phyloP scores from a whole-genome alignment of 2,113 vertebrate genomes.

The Orthonyx spaldingii region DNA sequence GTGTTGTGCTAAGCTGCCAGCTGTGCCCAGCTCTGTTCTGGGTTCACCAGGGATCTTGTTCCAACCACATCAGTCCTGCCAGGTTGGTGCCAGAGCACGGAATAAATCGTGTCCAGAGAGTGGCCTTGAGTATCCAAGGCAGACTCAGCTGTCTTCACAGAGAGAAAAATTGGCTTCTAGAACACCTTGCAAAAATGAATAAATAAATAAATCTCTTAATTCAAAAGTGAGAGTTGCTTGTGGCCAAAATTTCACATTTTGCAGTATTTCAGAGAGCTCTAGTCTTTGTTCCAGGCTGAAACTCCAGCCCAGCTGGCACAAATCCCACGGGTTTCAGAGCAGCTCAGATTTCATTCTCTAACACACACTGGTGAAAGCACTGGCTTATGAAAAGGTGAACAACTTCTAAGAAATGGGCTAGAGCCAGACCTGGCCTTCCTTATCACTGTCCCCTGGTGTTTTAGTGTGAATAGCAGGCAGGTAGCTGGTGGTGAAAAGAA shows the following conservation, averaged over 20 bases:
- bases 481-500: neutral
- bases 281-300: neutral
- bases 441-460: neutral
- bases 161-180: neutral
- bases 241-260: neutral
- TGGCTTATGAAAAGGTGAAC: neutral
- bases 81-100: neutral
- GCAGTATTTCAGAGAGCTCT: neutral
- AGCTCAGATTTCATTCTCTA: neutral
- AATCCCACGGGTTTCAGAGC: neutral
- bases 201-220: neutral
- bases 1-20: neutral
- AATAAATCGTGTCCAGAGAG: neutral
- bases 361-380: neutral
- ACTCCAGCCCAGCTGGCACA: neutral
- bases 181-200: neutral
- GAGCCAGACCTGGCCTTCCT: neutral
- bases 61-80: neutral
- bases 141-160: neutral
- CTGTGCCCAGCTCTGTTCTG: neutral
- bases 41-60: neutral
- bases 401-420: neutral
- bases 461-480: neutral
- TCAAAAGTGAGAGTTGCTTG: neutral
- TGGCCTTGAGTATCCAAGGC: neutral